Base-by-base conservation (phyloP, 2,797 vertebrate species). In the Myripristis jacobus region DNA sequence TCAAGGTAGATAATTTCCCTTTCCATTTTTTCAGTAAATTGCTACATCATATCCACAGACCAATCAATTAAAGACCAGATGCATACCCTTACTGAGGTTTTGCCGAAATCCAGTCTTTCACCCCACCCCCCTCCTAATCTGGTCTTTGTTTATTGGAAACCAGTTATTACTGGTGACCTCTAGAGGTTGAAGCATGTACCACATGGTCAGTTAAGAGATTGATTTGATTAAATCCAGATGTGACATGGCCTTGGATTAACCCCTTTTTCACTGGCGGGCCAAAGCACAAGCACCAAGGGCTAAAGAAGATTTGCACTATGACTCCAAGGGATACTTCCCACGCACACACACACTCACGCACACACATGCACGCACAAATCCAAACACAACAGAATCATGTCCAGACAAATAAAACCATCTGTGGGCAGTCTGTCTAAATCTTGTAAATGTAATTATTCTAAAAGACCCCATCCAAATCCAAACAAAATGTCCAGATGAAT, bases 141-240 rank as follows among this genome's bases (percentile, higher is more conserved):
- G n/a, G 31, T 34, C 31, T 34, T 34, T 8, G 6, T 10, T 34
- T 4, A 4, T 34, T 9, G 31, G 31, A 53, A n/a, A n/a, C n/a
- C n/a, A n/a, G n/a, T n/a, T n/a, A n/a, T n/a, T n/a, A n/a, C 48
- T 48, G 36, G 38, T 81, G 81, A 80, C 76, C 74, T 80, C 69
- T 69, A 53, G 47, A 73, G 69, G 75, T 77, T 4, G 1, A 34
- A 38, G 19, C 48, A 15, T 24, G 72, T 57, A 64, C 36, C 50
- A 56, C 51, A 48, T 15, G 58, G 64, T 59, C 70, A 64, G 66
- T 72, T 62, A 34, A 69, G 29, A 63, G 52, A 73, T 76, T 62
- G 71, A 73, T 87, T 75, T 87, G 86, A 87, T 88, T 78, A 79
- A 82, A 4, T 80, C 71, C 83, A 87, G 80, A 82, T 90, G 78